Evolutionary conservation across 2,113 vertebrate species (phyloP), one percentile per base, ranked within the genome.

Genomic region (Amphiprion percula): DNA sequence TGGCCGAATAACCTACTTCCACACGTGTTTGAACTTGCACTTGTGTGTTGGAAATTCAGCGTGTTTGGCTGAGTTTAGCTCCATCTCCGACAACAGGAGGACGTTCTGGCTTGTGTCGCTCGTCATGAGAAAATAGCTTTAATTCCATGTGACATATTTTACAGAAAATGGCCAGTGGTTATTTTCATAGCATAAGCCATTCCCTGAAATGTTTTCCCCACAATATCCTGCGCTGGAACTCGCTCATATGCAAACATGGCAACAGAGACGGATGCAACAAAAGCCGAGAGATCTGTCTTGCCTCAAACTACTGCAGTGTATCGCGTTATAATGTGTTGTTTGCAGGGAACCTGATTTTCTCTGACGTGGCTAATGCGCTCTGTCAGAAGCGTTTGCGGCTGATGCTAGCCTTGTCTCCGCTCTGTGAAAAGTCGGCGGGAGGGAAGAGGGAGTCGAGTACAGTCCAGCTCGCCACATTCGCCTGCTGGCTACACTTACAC

Each of bases 301-400:
- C 50, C 58, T 88, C 86, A 79, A 63, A 75, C 54, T 10, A 37
- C 55, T 16, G 79, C 66, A 41, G 30, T 52, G 82, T 19, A 47
- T 54, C 4, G 50, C 60, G n/a, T 82, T 60, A 28, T 62, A 87
- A 88, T 65, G 77, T 63, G 83, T 63, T 83, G 77, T 86, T 67
- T 74, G 77, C 68, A 60, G 53, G 68, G 64, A 81, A 64, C 53
- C 26, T 62, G 69, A 65, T 86, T 83, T 78, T 7, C 44, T 64
- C 70, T 72, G 79, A 90, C 61, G 66, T 79, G 79, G 85, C 61
- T 87, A 87, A 86, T 73, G 68, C 30, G 15, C 56, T 60, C 86
- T 80, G 86, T 88, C 90, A 90, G 86, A 87, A 87, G 80, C 37
- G 19, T 73, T 89, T 81, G 53, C 12, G 1, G 74, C 60, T 88